Evolutionary conservation across 2,888 invertebrate genomes (phyloP), one percentile per base, ranked within the genome.

Genomic region (Dicyrtoma fusca): DNA sequence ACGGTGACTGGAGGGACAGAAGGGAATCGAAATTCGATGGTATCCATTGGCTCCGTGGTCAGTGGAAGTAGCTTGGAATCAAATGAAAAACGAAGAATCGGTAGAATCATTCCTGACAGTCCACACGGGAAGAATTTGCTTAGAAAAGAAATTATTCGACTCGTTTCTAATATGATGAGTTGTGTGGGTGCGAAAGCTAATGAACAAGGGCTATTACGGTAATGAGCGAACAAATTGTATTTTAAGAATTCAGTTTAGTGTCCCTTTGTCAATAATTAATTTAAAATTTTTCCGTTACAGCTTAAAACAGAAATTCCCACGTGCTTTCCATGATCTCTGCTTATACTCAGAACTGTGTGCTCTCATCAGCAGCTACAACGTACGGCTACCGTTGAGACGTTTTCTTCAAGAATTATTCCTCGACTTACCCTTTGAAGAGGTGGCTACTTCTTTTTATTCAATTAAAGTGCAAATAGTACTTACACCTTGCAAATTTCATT

Each of bases 341-440:
- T 87, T 97, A 19, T 97, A 95, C 85, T 95, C 95, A 0, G 97
- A 97, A 84, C 90, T 95, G 14, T 91, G 92, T 83, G 89, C 89
- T 75, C 86, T 92, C 71, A 85, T 97, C 71, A 89, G 92, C 0
- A 88, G 89, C 69, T 91, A 90, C 83, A 90, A 91, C 55, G 95
- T 94, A 84, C 89, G 94, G 82, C 86, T 95, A 82, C 88, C 89
- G 75, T 90, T 94, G 1, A 87, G 97, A 13, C 88, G 95, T 71
- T 94, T 96, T 84, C 86, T 97, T 42, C 97, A 97, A 83, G 97
- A 97, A 84, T 86, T 97, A 47, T 97, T 97, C 84, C 87, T 94
- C 65, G 97, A 97, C 82, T 87, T 92, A 25, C 86, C 87, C 81
- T 94, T 92, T 82, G 89, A 90, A 63, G 87, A 84, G 79, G 86